Percentiles rank a stretch among this genome's conserved stretches.
Evolutionary conservation across 2,797 vertebrate species (phyloP).

Genomic region (Chromobotia macracanthus): DNA sequence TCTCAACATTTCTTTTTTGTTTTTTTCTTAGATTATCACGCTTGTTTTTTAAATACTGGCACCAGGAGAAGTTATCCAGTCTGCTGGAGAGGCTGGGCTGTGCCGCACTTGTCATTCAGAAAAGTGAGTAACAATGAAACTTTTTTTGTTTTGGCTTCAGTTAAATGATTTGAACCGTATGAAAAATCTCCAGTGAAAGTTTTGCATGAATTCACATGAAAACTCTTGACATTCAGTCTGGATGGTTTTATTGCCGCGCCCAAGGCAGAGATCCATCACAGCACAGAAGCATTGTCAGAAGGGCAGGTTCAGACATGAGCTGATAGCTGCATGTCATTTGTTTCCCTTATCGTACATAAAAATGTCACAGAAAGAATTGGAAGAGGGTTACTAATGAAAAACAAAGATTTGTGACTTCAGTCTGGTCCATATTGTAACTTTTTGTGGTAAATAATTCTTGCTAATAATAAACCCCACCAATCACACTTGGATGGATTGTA

Average conservation of each 20-base stretch:
- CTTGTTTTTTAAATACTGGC: constrained; percentile 82
- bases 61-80: constrained; percentile 75
- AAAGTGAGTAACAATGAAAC: constrained; percentile 61
- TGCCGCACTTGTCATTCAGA: constrained; percentile 74
- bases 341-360: not conserved
- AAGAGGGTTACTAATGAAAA: not conserved
- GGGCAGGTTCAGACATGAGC: constrained; percentile 38
- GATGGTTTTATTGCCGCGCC: not conserved
- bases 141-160: constrained; percentile 7
- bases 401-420: too few relatives aligned
- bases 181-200: not conserved
- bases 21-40: constrained; percentile 68
- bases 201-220: not conserved
- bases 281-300: not conserved
- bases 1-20: constrained; percentile 9
- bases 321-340: not conserved
- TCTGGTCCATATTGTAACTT: too few relatives aligned
- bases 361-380: not conserved
- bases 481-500: too few relatives aligned
- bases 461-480: too few relatives aligned
- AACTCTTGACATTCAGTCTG: not conserved
- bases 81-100: constrained; percentile 66
- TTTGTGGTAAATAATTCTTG: too few relatives aligned
- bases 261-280: not conserved
- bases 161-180: not conserved